A percentile compares a stretch with the other conserved stretches of the same genome.
Conservation (phyloP, 2,888 invertebrate genomes). For the Erebia palarica region DNA sequence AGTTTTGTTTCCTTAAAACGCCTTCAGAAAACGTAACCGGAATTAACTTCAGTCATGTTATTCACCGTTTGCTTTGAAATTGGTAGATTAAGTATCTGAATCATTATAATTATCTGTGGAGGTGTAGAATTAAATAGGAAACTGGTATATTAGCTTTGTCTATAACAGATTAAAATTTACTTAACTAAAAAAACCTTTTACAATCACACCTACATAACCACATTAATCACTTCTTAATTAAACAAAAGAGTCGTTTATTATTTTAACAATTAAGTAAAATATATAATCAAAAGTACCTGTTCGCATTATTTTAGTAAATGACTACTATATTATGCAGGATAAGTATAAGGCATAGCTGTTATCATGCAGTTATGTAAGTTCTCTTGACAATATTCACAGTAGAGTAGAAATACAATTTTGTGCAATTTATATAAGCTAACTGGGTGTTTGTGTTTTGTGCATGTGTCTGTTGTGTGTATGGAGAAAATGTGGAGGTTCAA, state of each 20-base stretch:
- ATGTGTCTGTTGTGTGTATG: no score
- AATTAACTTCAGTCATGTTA: conserved; percentile 40
- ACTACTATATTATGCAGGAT: no score
- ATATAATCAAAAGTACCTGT: conserved; percentile 2
- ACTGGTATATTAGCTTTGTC: conserved; percentile 56
- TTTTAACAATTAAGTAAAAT: conserved; percentile 3
- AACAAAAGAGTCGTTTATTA: conserved; percentile 4
- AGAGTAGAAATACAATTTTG: no score
- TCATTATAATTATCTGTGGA: conserved; percentile 57
- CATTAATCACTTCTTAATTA: conserved; percentile 22
- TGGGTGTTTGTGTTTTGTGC: no score
- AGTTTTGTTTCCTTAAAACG: conserved; percentile 45
- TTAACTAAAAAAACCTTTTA: conserved; percentile 22
- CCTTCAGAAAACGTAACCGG: conserved; percentile 17
- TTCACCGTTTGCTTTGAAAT: conserved; percentile 50
- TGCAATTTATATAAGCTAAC: no score
- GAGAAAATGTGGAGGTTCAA: no score
- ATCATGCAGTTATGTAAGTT: no score
- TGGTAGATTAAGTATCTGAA: conserved; percentile 51
- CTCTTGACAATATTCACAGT: no score
- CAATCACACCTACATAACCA: conserved; percentile 22
- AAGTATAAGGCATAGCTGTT: no score
- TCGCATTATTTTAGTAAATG: not conserved
- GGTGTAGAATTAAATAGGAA: conserved; percentile 68
- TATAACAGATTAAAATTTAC: conserved; percentile 30